Conservation (phyloP, 2,888 invertebrate genomes). For the Malthinus flaveolus region DNA sequence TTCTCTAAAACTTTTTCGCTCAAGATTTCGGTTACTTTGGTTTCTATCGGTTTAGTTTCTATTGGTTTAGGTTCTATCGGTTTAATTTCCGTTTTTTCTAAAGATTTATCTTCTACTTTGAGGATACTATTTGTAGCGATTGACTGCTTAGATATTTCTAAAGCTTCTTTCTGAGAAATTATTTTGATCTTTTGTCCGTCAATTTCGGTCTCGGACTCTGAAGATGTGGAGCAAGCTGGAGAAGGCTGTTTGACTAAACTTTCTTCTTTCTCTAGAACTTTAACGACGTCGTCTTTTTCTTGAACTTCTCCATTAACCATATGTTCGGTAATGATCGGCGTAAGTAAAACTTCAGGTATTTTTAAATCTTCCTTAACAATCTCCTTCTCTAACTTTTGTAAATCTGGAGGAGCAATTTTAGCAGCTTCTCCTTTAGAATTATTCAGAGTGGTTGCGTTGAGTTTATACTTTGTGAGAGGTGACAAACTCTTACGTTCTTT, state of each 20-base stretch:
- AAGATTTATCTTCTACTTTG: conserved; percentile 27
- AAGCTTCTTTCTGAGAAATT: conserved; percentile 51
- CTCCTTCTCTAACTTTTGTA: conserved; percentile 28
- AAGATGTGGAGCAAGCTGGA: conserved; percentile 47
- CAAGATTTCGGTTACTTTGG: not conserved
- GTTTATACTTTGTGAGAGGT: conserved; percentile 54
- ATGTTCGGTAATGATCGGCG: too few relatives aligned
- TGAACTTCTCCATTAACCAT: not conserved
- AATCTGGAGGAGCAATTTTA: conserved; percentile 3
- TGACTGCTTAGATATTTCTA: conserved; percentile 42
- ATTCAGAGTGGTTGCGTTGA: conserved; percentile 36
- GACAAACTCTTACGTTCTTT: conserved; percentile 28
- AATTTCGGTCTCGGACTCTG: conserved; percentile 55
- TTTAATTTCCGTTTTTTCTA: conserved; percentile 4
- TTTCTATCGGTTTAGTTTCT: conserved; percentile 2
- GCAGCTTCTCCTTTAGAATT: conserved; percentile 22
- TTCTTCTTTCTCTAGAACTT: conserved; percentile 18
- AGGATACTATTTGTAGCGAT: conserved; percentile 21
- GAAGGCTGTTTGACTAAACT: conserved; percentile 38
- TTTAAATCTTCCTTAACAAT: conserved; percentile 7
- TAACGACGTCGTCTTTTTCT: conserved; percentile 18
- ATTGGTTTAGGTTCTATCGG: not conserved
- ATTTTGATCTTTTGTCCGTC: conserved; percentile 55
- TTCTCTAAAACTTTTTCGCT: not conserved
- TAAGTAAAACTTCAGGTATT: not conserved